Percentiles rank a stretch among this genome's conserved stretches.
Conservation (phyloP, 2,113 vertebrate genomes). For the Erpornis zantholeuca region DNA sequence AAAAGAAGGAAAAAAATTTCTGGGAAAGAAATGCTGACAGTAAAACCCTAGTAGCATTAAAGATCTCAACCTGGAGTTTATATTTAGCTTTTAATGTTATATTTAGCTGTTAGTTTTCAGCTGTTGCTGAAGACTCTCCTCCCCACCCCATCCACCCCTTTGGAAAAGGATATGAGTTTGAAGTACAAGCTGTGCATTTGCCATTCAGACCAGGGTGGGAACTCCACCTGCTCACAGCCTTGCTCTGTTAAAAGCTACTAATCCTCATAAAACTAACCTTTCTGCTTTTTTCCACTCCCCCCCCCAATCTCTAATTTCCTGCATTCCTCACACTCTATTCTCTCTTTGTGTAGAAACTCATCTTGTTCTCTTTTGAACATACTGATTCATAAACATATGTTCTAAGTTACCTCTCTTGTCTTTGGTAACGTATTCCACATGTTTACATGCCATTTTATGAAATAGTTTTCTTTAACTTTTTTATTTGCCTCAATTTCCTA, state of each 20-base stretch:
- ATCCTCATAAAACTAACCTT: conserved; percentile 56
- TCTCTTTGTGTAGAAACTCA: conserved; percentile 61
- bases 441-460: conserved; percentile 59
- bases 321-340: conserved; percentile 55
- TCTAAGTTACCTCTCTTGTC: conserved; percentile 71
- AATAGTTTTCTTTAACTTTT: conserved; percentile 68
- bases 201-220: conserved; percentile 28
- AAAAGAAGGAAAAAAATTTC: neutral
- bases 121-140: neutral
- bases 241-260: conserved; percentile 66
- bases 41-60: neutral
- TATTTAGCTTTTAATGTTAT: neutral
- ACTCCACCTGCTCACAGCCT: conserved; percentile 66
- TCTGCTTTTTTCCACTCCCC: neutral
- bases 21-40: neutral
- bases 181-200: conserved; percentile 28
- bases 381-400: conserved; percentile 66
- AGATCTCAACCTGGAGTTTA: neutral
- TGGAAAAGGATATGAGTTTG: neutral
- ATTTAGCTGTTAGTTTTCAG: neutral
- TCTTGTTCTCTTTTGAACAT: conserved; percentile 54
- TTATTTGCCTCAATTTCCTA: conserved; percentile 70
- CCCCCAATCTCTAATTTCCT: conserved; percentile 33
- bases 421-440: conserved; percentile 70
- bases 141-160: neutral